Percentiles rank a stretch among this genome's conserved stretches.
Evolutionary conservation across 2,113 vertebrate species (phyloP).

Genomic region (Rhipidura dahli): DNA sequence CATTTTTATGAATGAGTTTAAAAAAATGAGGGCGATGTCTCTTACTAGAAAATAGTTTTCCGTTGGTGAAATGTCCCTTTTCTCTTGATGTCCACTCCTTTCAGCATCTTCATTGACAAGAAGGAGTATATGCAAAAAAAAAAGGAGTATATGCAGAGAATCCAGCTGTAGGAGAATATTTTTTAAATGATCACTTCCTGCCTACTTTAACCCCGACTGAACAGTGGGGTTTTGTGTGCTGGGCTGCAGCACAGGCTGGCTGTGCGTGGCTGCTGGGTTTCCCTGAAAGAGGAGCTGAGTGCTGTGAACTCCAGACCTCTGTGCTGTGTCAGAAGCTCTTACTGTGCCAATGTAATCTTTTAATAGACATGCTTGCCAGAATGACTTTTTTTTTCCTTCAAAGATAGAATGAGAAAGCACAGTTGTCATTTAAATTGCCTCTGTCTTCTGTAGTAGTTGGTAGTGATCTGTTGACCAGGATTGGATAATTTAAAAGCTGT

Average conservation of each 20-base stretch:
- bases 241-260: neutral
- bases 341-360: conserved; percentile 42
- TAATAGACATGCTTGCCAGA: conserved; percentile 50
- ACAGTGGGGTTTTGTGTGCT: neutral
- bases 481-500: conserved; percentile 57
- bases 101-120: neutral
- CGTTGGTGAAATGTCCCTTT: neutral
- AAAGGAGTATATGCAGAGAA: no score
- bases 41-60: neutral
- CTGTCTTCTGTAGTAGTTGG: conserved; percentile 28
- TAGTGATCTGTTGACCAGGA: conserved; percentile 39
- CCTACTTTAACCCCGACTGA: neutral
- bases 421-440: conserved; percentile 60
- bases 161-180: neutral
- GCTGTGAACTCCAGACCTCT: conserved; percentile 40
- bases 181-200: neutral
- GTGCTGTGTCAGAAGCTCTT: conserved; percentile 10
- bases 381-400: conserved; percentile 45
- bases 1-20: neutral
- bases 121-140: neutral
- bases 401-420: conserved; percentile 34
- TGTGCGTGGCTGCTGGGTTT: neutral
- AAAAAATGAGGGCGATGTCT: neutral
- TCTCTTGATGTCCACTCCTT: neutral
- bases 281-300: neutral